Conservation (phyloP, 2,113 vertebrate species). For the Xenus cinereus region DNA sequence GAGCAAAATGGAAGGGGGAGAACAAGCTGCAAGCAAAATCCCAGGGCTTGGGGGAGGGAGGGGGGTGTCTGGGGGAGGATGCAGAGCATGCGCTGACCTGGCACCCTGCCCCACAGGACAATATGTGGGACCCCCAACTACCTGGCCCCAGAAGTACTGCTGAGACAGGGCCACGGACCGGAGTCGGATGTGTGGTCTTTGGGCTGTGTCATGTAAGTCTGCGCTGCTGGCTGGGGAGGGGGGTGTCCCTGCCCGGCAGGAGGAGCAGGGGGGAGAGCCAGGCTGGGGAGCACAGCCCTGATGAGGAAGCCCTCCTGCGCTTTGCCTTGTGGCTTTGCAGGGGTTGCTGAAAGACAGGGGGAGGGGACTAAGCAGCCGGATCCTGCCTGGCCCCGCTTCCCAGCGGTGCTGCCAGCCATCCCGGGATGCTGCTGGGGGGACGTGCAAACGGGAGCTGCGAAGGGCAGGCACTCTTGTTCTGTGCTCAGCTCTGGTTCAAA, state of each 20-base stretch:
- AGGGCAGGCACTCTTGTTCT: rapidly evolving
- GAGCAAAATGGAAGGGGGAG: not conserved
- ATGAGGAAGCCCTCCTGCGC: not conserved
- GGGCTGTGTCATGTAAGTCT: constrained; percentile 95
- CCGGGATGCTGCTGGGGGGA: not conserved
- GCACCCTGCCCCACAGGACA: constrained; percentile 76
- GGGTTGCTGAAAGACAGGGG: not conserved
- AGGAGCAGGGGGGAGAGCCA: rapidly evolving
- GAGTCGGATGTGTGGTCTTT: constrained; percentile 97
- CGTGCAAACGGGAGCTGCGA: not conserved
- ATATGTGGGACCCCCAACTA: constrained; percentile 99
- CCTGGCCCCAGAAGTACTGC: constrained; percentile 95
- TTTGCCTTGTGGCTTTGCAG: not conserved
- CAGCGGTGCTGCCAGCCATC: not conserved
- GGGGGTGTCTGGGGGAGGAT: not conserved
- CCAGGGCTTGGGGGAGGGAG: not conserved
- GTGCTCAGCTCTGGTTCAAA: rapidly evolving
- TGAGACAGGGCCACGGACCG: constrained; percentile 92
- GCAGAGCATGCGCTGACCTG: not conserved
- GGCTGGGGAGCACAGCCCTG: rapidly evolving
- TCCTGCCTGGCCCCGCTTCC: not conserved
- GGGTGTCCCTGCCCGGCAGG: not conserved
- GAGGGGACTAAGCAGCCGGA: rapidly evolving
- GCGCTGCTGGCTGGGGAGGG: not conserved
- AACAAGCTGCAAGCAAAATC: not conserved